Percentiles rank a stretch among this genome's conserved stretches.
Conservation (phyloP, 2,113 vertebrate genomes). For the Pelobates fuscus region DNA sequence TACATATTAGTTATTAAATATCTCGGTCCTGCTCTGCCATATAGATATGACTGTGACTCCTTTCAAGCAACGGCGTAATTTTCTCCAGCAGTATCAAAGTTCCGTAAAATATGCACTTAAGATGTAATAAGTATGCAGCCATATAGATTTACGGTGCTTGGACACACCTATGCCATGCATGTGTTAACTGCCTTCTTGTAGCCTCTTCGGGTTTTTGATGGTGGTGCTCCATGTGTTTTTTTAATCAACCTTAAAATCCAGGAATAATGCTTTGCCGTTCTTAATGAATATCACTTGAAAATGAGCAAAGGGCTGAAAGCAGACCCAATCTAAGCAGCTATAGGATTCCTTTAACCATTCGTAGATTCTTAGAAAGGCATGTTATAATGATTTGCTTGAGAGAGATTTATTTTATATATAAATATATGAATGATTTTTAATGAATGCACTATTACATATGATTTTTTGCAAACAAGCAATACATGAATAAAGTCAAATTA, state of each 20-base stretch:
- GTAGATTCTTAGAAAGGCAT: conserved; percentile 51
- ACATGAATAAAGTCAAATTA: conserved; percentile 71
- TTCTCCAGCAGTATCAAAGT: too few species aligned
- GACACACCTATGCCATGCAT: conserved; percentile 18
- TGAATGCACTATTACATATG: conserved; percentile 75
- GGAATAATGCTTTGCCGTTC: conserved; percentile 4
- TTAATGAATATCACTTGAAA: neutral
- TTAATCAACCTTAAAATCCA: neutral
- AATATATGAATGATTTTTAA: conserved; percentile 80
- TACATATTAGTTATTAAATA: neutral
- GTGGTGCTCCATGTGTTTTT: neutral
- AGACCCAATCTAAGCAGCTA: conserved; percentile 62
- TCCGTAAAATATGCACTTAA: neutral
- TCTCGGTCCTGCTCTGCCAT: neutral
- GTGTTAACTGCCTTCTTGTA: conserved; percentile 22
- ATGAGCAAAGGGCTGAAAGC: conserved; percentile 63
- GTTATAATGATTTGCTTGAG: conserved; percentile 59
- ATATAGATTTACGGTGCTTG: conserved; percentile 5
- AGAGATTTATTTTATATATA: conserved; percentile 72
- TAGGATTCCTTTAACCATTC: conserved; percentile 48
- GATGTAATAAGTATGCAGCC: neutral
- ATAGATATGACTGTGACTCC: neutral
- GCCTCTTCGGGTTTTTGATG: neutral
- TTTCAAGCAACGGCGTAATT: conserved; percentile 8
- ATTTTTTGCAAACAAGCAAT: conserved; percentile 82